These are phyloP conservation scores for Eurois occulta DNA, from an alignment of 2,888 invertebrate genomes.

Conservation along the genomic window DNA sequence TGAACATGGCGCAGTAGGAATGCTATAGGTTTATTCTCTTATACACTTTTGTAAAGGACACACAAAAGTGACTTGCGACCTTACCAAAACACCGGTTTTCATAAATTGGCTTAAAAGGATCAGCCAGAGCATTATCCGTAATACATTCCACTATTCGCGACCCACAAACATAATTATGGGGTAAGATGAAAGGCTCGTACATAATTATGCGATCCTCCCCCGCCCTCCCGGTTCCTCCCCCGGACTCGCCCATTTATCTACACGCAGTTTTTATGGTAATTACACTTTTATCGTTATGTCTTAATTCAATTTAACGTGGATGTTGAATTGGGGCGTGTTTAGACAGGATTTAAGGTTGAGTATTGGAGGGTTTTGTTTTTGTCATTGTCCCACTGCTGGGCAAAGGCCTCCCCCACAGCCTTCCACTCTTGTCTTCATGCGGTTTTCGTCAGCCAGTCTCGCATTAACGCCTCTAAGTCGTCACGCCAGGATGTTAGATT, in stretches of 20 bases:
- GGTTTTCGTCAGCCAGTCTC: too few species aligned
- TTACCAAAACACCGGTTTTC: slow-evolving; percentile 36
- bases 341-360: slow-evolving; percentile 27
- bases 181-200: slow-evolving; percentile 76
- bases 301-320: slow-evolving; percentile 83
- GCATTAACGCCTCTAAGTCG: too few species aligned
- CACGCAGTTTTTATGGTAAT: slow-evolving; percentile 88
- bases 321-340: slow-evolving; percentile 61
- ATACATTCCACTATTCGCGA: slow-evolving; percentile 65
- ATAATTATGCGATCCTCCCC: slow-evolving; percentile 70
- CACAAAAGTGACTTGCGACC: neutral
- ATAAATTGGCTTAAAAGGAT: slow-evolving; percentile 59
- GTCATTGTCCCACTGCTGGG: too few species aligned
- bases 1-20: neutral
- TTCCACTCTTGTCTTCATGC: too few species aligned
- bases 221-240: slow-evolving; percentile 15
- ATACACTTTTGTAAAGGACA: neutral
- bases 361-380: too few species aligned
- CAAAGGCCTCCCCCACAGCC: too few species aligned
- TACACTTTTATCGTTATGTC: slow-evolving; percentile 84
- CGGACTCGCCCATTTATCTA: slow-evolving; percentile 68
- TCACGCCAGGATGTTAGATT: neutral
- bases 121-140: slow-evolving; percentile 59
- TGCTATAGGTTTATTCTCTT: neutral
- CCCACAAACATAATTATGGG: slow-evolving; percentile 79